Evolutionary conservation across 1,140 invertebrate species (phyloP), one percentile per base, ranked within the genome.

Genomic region (Maniola jurtina): DNA sequence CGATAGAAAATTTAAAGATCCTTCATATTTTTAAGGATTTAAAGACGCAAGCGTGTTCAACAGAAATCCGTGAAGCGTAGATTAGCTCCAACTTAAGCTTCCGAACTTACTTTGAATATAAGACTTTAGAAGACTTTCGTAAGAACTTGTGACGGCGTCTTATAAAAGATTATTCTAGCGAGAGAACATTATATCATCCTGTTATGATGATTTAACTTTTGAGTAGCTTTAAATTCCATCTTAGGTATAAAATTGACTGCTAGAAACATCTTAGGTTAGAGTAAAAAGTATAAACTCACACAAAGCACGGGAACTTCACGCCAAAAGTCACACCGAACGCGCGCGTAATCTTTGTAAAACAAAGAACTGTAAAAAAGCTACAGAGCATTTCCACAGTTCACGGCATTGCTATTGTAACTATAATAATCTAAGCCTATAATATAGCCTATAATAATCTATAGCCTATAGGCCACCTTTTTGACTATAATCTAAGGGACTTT

Each of bases 81-180:
- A 50, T 50, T 50, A 50, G 48, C 16, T 50, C 14, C 48, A 13
- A 50, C 48, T 50, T 9, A 25, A 25, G 48, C 48, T 50, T 50
- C 7, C 48, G 15, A 50, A 50, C 14, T 50, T 50, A 25, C 14
- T 50, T 50, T 50, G 48, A 50, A 50, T 50, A 50, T 16, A 50
- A 50, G 48, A 50, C 48, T 50, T 50, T 50, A 7, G 48, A 16
- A 50, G 48, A 50, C 48, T 50, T 50, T 50, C 25, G 48, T 16
- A 16, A 50, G 48, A 50, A 15, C 7, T 50, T 25, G 11, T 15
- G 48, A 50, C 16, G 48, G 15, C 2, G 48, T 16, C 48, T 50
- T 50, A 50, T 50, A 50, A 16, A 50, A 50, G 48, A 50, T 50
- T 50, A 50, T 25, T 50, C 47, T 50, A 14, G 48, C 48, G 14